Conservation (phyloP, 2,797 vertebrate genomes). For the Malurus splendens region DNA sequence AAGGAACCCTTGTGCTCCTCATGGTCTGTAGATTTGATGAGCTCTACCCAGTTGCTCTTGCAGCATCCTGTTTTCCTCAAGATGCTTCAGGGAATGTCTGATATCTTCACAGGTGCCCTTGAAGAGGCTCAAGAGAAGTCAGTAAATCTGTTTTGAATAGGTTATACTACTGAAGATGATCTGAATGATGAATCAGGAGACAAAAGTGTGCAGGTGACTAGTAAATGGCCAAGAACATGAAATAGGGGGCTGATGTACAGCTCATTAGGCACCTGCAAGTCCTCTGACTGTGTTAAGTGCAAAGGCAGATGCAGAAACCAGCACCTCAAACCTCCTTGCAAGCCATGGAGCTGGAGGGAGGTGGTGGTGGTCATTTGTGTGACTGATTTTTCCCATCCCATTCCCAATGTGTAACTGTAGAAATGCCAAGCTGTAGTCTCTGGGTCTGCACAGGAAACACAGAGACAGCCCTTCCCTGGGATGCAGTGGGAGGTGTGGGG, state of each 20-base stretch:
- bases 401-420: neutral
- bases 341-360: neutral
- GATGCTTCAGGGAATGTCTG: neutral
- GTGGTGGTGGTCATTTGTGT: accelerated
- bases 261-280: neutral
- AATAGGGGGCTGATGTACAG: neutral
- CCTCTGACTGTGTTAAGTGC: accelerated
- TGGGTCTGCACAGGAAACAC: neutral
- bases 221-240: neutral
- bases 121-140: neutral
- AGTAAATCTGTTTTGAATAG: neutral
- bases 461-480: conserved; percentile 15
- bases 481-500: conserved; percentile 36
- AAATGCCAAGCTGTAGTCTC: neutral
- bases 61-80: neutral
- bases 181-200: neutral
- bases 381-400: neutral
- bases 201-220: neutral
- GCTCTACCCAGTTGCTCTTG: neutral
- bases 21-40: neutral
- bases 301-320: neutral
- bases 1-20: neutral
- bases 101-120: neutral
- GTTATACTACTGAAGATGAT: neutral
- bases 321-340: neutral